Base-by-base conservation (phyloP, 2,797 vertebrate species). In the Enoplosus armatus region DNA sequence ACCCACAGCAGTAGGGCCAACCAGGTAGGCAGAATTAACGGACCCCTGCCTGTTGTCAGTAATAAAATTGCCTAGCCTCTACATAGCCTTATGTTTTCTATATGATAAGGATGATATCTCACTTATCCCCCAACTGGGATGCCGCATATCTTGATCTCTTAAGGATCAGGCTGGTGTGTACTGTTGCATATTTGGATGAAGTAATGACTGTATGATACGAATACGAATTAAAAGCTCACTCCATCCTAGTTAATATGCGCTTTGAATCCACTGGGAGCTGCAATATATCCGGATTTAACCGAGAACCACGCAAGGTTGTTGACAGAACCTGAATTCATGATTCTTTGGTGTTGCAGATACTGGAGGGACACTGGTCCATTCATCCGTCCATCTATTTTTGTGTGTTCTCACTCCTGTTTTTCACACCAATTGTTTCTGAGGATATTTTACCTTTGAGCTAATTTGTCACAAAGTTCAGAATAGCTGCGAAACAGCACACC, bases 21-120 rank as follows among this genome's bases (percentile, higher is more conserved):
- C 77, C 77, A 87, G 83, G 88, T 90, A 88, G 88, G 79, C 80
- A 82, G 83, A 92, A 87, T 93, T 91, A 93, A 82, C 79, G 76
- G 84, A 86, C 75, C 75, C 60, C 71, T 54, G 71, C 53, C 61
- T 81, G 72, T 80, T 87, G 61, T 64, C 64, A 68, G 79, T 86
- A 85, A 89, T 89, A 71, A 79, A 90, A 87, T 87, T 77, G 37
- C 64, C 68, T 37, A 26, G 69, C 56, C 37, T 84, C 67, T 77
- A 76, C 79, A 72, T 78, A 72, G 37, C 33, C 61, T 71, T 31
- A 39, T 81, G 72, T 89, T 90, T 90, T 82, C 55, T 63, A 70
- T 81, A 72, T 22, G 84, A 79, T 83, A 84, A 87, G 35, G 82
- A 67, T 31, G 15, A 64, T 78, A 87, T 90, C 79, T 75, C 56